phyloP scores from a whole-genome alignment of 2,888 invertebrate genomes.

The Parnassius smintheus region DNA sequence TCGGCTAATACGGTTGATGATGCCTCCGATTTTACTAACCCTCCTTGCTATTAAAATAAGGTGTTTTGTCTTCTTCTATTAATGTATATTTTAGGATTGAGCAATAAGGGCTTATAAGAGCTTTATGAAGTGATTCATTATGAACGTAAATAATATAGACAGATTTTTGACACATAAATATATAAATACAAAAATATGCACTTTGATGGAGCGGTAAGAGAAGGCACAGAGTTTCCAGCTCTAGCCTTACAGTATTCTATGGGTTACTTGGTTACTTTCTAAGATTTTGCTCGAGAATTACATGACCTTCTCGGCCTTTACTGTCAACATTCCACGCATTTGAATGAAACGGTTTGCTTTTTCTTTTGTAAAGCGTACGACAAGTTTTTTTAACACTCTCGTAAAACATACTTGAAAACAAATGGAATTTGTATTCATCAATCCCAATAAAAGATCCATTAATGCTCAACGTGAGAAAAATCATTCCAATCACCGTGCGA shows the following conservation, averaged over 20 bases:
- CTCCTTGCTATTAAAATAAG: constrained; percentile 66
- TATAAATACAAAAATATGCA: no score
- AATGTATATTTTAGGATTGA: constrained; percentile 27
- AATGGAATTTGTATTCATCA: constrained; percentile 60
- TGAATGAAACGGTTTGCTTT: no score
- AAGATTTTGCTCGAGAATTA: no score
- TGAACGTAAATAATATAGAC: background rate
- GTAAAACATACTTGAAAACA: background rate
- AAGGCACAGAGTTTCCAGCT: no score
- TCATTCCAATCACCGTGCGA: constrained; percentile 57
- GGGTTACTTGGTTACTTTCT: no score
- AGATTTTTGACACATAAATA: no score
- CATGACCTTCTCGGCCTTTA: no score
- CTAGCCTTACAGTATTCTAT: no score
- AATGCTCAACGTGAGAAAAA: constrained; percentile 69
- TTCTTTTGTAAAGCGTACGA: no score
- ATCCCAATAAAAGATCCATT: constrained; percentile 73
- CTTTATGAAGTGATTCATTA: constrained; percentile 15
- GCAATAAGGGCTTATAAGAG: constrained; percentile 31
- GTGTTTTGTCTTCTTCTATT: constrained; percentile 46
- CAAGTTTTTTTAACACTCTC: no score
- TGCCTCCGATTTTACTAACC: constrained; percentile 65
- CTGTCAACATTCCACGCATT: no score
- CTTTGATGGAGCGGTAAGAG: no score
- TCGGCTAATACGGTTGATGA: constrained; percentile 77